Conservation (phyloP, 2,888 invertebrate genomes). For the Gastracanthus pulcherrimus region DNA sequence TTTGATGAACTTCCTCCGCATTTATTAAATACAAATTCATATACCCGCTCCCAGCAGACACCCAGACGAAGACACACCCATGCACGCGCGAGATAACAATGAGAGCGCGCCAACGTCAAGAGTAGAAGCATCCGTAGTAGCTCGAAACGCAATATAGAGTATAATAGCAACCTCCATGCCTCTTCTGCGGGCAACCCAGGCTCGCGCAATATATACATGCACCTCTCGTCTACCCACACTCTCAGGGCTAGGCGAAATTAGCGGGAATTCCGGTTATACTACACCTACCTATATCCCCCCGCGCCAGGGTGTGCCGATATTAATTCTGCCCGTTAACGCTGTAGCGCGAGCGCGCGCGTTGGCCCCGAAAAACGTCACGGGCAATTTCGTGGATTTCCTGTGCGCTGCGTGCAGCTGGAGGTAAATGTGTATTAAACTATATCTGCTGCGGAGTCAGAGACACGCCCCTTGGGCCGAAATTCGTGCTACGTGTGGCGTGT, state of each 20-base stretch:
- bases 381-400: constrained; percentile 19
- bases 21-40: constrained; percentile 52
- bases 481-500: neutral
- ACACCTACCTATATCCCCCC: neutral
- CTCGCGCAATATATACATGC: neutral
- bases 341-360: neutral
- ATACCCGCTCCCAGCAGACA: too few species aligned
- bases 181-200: neutral
- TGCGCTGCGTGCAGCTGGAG: neutral
- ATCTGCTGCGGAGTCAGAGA: neutral
- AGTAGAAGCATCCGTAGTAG: constrained; percentile 25
- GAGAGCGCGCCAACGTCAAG: constrained; percentile 10
- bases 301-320: constrained; percentile 31
- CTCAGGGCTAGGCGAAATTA: constrained; percentile 34
- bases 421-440: too few species aligned
- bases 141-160: neutral
- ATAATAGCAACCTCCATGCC: neutral
- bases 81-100: constrained; percentile 59
- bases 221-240: too few species aligned
- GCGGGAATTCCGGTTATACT: too few species aligned
- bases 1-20: constrained; percentile 44
- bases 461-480: neutral
- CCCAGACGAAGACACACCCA: constrained; percentile 34
- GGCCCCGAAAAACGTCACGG: constrained; percentile 17
- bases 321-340: constrained; percentile 30